These are phyloP conservation scores for Stenichneumon culpator DNA, from an alignment of 2,888 invertebrate species.

Conservation along the genomic window DNA sequence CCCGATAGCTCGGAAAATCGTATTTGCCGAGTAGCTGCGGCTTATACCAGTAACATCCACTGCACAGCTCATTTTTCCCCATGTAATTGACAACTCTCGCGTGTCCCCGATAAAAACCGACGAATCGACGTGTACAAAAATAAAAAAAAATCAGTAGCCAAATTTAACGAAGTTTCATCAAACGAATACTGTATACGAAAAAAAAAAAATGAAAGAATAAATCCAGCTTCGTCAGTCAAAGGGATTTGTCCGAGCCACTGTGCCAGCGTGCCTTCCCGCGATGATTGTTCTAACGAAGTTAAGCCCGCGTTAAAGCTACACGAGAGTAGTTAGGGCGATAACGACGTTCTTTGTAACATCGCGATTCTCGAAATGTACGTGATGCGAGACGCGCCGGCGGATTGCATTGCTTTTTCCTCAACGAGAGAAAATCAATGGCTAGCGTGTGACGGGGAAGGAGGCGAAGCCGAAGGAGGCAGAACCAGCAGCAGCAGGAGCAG, in stretches of 20 bases:
- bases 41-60: conserved; percentile 1
- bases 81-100: conserved; percentile 39
- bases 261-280: not conserved
- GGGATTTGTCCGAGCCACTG: not conserved
- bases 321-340: conserved; percentile 27
- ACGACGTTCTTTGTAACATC: conserved; percentile 59
- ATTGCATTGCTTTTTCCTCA: conserved; percentile 40
- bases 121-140: not conserved
- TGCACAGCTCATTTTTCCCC: conserved; percentile 11
- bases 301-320: conserved; percentile 2
- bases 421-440: conserved; percentile 66
- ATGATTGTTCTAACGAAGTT: conserved; percentile 30
- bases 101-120: not conserved
- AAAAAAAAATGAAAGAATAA: not conserved
- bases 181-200: not conserved
- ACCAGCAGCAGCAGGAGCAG: conserved; percentile 35
- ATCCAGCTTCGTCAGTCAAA: not conserved
- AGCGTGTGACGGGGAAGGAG: conserved; percentile 61
- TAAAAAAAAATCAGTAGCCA: not conserved
- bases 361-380: conserved; percentile 58
- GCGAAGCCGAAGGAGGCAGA: conserved; percentile 56
- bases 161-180: not conserved
- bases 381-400: not conserved
- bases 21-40: conserved; percentile 28
- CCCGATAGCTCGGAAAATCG: conserved; percentile 52